Base-by-base conservation (phyloP, 2,113 vertebrate species). In the Turnix velox region DNA sequence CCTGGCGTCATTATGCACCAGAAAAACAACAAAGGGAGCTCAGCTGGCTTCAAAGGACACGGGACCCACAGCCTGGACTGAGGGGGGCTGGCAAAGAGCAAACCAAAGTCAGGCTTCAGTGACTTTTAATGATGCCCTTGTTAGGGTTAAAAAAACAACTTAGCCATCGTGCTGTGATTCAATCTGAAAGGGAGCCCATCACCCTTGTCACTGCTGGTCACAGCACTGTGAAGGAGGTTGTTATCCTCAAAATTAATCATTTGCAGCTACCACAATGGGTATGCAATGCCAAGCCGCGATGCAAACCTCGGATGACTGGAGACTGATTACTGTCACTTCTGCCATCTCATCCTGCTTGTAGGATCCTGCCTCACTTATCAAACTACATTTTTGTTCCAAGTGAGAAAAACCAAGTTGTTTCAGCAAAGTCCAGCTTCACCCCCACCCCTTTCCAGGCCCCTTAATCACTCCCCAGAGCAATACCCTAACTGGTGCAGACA, bases 111-210 rank as follows among this genome's bases (percentile, higher is more conserved):
- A 98, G 97, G 98, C 98, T 98, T 97, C 97, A 98, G 97, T 98
- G 98, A 98, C 97, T 96, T 98, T 97, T 98, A 98, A 98, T 98
- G 98, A 98, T 97, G 97, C 95, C 97, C 97, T 95, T 74, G 97
- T 98, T 98, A 98, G 97, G 98, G 98, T 98, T 99, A 98, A 97
- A 97, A 98, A 97, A 98, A 96, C 98, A 98, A 92, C 93, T 94
- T 94, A 92, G 97, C 96, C 89, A 42, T 97, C 82, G 43, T 73
- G 87, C 97, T 97, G 98, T 95, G 98, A 97, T 92, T 94, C 94
- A 88, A 92, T 97, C 80, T 95, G 96, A 97, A 95, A 91, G 94
- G 79, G 58, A 84, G 48, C 66, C 94, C 94, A 65, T 95, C 76
- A 49, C 57, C 68, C 89, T 59, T 79, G 73, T 58, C 13, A 67